Evolutionary conservation across 2,113 vertebrate species (phyloP), one percentile per base, ranked within the genome.

Genomic region (Nycticryphes semicollaris): DNA sequence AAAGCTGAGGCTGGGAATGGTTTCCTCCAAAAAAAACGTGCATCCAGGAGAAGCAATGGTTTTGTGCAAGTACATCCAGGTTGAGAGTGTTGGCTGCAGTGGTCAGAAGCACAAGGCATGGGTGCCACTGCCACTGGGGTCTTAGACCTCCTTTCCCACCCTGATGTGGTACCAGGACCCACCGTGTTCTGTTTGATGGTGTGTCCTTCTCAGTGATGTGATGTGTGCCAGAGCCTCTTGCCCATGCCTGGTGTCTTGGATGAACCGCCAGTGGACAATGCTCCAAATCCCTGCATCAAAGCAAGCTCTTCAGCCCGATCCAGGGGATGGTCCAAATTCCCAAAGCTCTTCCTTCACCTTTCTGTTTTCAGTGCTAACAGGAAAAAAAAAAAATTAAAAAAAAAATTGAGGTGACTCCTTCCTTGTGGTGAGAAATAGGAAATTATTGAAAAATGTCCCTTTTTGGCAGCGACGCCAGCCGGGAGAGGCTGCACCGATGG

Each of bases 211-310:
- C 37, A 13, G 28, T 0, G 6, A 10, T 6, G 57, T 8, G 37
- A 18, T 25, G 19, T 0, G 0, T 33, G 27, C 53, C 57, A 73
- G 48, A 80, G 23, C 68, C 41, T 72, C 67, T 68, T 18, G 53
- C 53, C 53, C 7, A 0, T 1, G 1, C 9, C 0, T 1, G 6
- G 3, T 31, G 33, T 14, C 37, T 41, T 23, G 51, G n/a, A 47
- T 13, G 41, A 87, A 41, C 72, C 67, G 53, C 6, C 45, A 39
- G 67, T 12, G 37, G 53, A 47, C 43, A 39, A 7, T 0, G 0
- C 8, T 91, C 69, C 67, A 43, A 31, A 43, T 25, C 30, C 20
- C 45, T 20, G 56, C 30, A 37, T 27, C 0, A 0, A 73, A 31
- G 16, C 48, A 59, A 57, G 7, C 9, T 10, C 37, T 21, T 14